Conservation (phyloP, 1,140 invertebrate genomes). For the Holcopasites calliopsidis region DNA sequence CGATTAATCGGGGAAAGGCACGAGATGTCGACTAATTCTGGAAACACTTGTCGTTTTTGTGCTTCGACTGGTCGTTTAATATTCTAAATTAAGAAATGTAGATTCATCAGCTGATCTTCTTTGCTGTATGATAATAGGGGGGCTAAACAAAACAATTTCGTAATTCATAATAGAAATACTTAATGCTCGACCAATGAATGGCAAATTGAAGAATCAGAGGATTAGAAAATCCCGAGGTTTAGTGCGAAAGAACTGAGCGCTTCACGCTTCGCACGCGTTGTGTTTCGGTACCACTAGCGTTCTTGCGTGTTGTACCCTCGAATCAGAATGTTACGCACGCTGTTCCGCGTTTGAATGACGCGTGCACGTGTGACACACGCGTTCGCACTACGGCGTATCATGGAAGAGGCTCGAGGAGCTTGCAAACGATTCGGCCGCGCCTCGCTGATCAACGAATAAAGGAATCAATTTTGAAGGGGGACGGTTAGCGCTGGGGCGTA, state of each 20-base stretch:
- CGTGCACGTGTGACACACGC: constrained; percentile 54
- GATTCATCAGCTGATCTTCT: too few species aligned
- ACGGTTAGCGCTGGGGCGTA: background rate
- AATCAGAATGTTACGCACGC: constrained; percentile 39
- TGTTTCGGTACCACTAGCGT: too few species aligned
- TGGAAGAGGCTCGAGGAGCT: constrained; percentile 27
- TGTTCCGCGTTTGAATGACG: constrained; percentile 11
- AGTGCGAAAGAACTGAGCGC: too few species aligned
- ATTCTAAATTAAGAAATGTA: too few species aligned
- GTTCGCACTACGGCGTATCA: constrained; percentile 25
- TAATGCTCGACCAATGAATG: too few species aligned
- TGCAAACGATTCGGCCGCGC: constrained; percentile 21
- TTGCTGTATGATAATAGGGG: too few species aligned
- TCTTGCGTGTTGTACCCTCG: constrained; percentile 38
- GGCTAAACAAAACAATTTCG: too few species aligned
- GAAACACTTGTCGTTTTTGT: background rate
- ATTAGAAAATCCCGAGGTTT: too few species aligned
- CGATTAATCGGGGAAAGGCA: constrained; percentile 1
- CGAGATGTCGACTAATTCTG: background rate
- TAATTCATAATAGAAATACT: too few species aligned
- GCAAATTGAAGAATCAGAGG: too few species aligned
- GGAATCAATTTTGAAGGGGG: constrained; percentile 19
- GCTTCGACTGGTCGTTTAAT: background rate
- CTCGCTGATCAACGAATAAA: constrained; percentile 29
- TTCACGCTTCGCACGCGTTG: too few species aligned